Percentiles rank a stretch among this genome's conserved stretches.
Conservation (phyloP, 23 tunicate species). For the Ciona savignyi region DNA sequence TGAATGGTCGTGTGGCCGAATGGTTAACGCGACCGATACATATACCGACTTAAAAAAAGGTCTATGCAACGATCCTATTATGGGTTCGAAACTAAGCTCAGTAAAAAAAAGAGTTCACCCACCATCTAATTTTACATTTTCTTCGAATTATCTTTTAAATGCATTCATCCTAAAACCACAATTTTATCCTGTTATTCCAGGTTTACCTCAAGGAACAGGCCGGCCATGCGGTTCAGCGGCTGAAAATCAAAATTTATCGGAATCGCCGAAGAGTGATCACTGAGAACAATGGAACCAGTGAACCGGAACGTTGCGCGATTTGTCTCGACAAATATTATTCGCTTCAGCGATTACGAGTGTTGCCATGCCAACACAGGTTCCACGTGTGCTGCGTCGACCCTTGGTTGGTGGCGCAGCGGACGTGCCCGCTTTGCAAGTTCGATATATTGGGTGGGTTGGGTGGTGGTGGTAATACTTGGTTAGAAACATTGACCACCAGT, state of each 20-base stretch:
- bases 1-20: no score
- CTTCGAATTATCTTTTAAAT: no score
- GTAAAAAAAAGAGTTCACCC: no score
- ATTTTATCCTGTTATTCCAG: slow-evolving; percentile 1
- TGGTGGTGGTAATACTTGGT: no score
- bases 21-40: no score
- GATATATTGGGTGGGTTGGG: slow-evolving; percentile 26
- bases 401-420: slow-evolving; percentile 12
- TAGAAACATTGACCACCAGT: no score
- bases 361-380: slow-evolving; percentile 23
- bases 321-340: slow-evolving; percentile 30
- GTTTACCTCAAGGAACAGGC: slow-evolving; percentile 13
- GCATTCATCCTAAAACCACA: neutral
- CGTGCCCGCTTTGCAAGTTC: slow-evolving; percentile 36
- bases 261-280: neutral
- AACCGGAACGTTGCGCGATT: slow-evolving; percentile 22
- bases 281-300: neutral
- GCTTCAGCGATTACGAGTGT: slow-evolving; percentile 18
- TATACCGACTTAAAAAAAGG: no score
- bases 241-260: slow-evolving; percentile 23
- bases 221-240: neutral
- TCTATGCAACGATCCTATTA: no score
- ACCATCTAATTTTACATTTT: no score
- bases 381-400: slow-evolving; percentile 25
- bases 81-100: no score